phyloP scores from a whole-genome alignment of 1,140 invertebrate genomes.

The Littorina saxatilis region DNA sequence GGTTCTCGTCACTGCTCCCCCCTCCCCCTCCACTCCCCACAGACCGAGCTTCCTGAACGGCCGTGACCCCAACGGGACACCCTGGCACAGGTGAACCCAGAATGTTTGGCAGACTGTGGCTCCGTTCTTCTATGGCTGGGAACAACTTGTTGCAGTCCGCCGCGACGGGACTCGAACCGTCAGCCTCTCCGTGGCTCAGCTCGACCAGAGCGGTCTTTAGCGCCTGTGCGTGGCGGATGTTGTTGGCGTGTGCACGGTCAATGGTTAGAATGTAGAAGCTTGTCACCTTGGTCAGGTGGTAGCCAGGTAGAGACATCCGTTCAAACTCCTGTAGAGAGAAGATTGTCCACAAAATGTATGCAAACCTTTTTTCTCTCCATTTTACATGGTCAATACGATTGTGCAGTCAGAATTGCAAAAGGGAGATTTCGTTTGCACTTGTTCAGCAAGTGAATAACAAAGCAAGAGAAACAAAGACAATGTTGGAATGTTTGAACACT shows the following conservation, averaged over 20 bases:
- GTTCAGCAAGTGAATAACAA: no score
- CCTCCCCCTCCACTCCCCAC: slow-evolving; percentile 12
- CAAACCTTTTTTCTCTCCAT: not conserved
- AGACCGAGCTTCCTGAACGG: not conserved
- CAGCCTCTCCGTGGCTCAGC: slow-evolving; percentile 50
- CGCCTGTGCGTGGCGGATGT: slow-evolving; percentile 49
- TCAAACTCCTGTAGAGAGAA: slow-evolving; percentile 79
- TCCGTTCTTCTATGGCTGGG: slow-evolving; percentile 50
- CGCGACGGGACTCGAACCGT: slow-evolving; percentile 34
- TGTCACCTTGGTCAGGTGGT: slow-evolving; percentile 80
- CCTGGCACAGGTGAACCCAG: not conserved
- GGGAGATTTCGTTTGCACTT: no score
- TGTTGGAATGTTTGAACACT: no score
- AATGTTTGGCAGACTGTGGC: slow-evolving; percentile 49
- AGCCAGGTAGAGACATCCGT: slow-evolving; percentile 80
- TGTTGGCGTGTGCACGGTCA: slow-evolving; percentile 51
- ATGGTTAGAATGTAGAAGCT: slow-evolving; percentile 81
- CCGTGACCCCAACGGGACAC: not conserved
- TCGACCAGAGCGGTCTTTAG: slow-evolving; percentile 54
- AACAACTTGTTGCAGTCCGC: slow-evolving; percentile 44
- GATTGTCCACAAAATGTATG: not conserved
- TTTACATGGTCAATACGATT: not conserved
- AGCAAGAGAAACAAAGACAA: no score
- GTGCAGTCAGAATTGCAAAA: no score
- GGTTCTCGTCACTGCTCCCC: slow-evolving; percentile 13